Conservation (phyloP, 23 tunicate species). For the Aplidium turbinatum region DNA sequence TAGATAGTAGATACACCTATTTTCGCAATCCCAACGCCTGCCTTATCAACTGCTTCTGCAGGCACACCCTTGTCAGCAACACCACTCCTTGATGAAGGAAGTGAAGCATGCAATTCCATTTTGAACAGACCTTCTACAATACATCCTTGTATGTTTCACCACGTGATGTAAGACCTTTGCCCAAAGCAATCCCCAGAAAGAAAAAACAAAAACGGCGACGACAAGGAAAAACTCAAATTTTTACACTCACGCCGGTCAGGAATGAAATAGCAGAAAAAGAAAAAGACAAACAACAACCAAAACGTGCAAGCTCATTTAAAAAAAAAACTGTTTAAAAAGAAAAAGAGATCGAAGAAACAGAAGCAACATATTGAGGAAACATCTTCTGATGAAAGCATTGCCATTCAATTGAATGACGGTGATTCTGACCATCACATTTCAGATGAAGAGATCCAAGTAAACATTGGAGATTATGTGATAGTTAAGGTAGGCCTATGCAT, state of each 20-base stretch:
- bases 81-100: background rate
- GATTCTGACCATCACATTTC: background rate
- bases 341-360: background rate
- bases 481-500: background rate
- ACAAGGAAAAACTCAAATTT: slow-evolving; percentile 2
- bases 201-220: background rate
- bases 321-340: background rate
- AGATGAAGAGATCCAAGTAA: background rate
- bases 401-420: background rate
- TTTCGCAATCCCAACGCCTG: too few species aligned
- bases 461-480: background rate
- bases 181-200: background rate
- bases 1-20: too few species aligned
- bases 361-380: background rate
- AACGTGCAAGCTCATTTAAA: background rate
- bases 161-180: background rate
- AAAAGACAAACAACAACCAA: background rate
- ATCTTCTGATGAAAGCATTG: slow-evolving; percentile 1
- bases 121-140: background rate
- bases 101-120: background rate
- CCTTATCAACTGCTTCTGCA: background rate
- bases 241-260: background rate
- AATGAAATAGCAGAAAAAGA: background rate
- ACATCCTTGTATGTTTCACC: background rate
- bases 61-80: background rate